These are phyloP conservation scores for Candoia aspera DNA, from an alignment of 2,113 vertebrate genomes.

Conservation along the genomic window DNA sequence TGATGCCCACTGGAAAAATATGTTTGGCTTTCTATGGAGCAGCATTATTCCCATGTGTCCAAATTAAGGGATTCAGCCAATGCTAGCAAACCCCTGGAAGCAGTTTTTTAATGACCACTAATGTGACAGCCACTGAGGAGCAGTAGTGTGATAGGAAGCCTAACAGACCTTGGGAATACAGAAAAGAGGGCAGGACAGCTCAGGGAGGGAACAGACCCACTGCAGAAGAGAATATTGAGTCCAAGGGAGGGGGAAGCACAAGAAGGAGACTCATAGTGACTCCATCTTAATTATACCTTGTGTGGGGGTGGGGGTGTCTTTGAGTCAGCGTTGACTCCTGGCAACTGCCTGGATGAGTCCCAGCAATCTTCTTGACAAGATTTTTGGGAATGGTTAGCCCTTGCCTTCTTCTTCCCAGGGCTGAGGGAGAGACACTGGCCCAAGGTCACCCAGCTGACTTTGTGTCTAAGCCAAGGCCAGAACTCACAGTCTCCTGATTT, in stretches of 20 bases:
- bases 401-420: not conserved
- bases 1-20: not conserved
- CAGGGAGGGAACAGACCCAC: not conserved
- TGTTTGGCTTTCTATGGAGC: not conserved
- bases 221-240: not conserved
- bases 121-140: not conserved
- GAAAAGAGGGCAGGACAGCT: not conserved
- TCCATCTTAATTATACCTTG: not conserved
- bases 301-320: not conserved
- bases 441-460: not conserved
- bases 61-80: not conserved
- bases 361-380: no score
- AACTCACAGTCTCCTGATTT: no score
- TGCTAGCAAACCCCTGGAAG: not conserved
- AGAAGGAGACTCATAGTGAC: not conserved
- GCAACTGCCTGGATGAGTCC: not conserved
- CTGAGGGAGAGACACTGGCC: not conserved
- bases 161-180: not conserved
- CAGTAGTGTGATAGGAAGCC: not conserved
- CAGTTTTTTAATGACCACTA: not conserved
- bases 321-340: not conserved
- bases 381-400: not conserved
- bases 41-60: not conserved
- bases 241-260: not conserved
- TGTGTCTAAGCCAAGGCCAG: no score